These are phyloP conservation scores for Aleiodes testaceus DNA, from an alignment of 2,888 invertebrate species.

Conservation along the genomic window DNA sequence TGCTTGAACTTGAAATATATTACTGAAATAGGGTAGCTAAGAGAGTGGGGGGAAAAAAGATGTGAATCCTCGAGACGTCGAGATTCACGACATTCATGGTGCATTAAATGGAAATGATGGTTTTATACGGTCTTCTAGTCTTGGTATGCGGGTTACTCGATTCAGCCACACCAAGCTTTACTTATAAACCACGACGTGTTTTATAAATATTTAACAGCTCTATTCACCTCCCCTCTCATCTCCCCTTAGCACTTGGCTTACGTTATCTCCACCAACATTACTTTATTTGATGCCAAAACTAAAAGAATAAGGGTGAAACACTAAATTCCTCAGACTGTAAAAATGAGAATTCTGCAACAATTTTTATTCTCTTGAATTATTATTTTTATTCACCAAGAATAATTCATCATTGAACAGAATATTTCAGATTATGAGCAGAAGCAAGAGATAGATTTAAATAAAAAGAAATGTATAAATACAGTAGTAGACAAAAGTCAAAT, in stretches of 20 bases:
- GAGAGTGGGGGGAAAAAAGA: not conserved
- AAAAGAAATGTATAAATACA: slow-evolving; percentile 25
- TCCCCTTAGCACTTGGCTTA: not conserved
- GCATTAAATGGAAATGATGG: slow-evolving; percentile 64
- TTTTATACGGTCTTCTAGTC: slow-evolving; percentile 52
- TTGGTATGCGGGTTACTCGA: slow-evolving; percentile 31
- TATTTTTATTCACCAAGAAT: too few species aligned
- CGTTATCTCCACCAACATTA: slow-evolving; percentile 19
- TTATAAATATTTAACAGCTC: slow-evolving; percentile 64
- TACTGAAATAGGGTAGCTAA: not conserved
- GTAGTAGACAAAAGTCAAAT: slow-evolving; percentile 2
- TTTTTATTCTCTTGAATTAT: slow-evolving; percentile 37
- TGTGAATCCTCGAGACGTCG: slow-evolving; percentile 19
- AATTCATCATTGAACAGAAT: not conserved
- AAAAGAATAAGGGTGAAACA: slow-evolving; percentile 2
- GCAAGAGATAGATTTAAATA: not conserved
- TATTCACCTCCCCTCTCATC: slow-evolving; percentile 9
- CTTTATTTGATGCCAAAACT: slow-evolving; percentile 19
- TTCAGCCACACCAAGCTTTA: slow-evolving; percentile 51
- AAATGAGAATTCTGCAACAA: slow-evolving; percentile 27
- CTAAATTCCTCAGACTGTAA: not conserved
- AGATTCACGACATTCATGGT: slow-evolving; percentile 56
- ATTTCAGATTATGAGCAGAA: slow-evolving; percentile 7
- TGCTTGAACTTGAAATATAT: slow-evolving; percentile 19
- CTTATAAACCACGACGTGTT: slow-evolving; percentile 58